phyloP scores from a whole-genome alignment of 2,113 vertebrate species.

The Sitta europaea region DNA sequence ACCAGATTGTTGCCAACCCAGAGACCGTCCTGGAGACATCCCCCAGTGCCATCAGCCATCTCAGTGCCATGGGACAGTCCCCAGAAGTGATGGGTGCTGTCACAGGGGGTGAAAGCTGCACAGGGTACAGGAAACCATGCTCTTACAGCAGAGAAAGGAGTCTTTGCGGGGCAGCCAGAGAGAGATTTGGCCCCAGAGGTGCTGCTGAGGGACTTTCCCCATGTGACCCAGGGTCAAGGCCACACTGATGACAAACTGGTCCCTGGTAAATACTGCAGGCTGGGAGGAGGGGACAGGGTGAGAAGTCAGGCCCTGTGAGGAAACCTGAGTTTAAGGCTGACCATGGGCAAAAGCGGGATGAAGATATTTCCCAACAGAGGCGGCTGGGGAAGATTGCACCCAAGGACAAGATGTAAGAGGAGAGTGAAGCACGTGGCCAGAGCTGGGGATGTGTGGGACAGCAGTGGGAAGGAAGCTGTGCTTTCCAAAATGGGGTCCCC shows the following conservation, averaged over 20 bases:
- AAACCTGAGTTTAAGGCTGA: not conserved
- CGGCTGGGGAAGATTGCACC: accelerated
- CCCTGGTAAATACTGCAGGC: not conserved
- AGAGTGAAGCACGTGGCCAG: not conserved
- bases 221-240: accelerated
- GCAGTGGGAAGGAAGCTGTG: not conserved
- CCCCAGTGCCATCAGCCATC: not conserved
- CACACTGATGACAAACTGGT: not conserved
- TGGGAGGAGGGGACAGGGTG: not conserved
- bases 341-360: not conserved
- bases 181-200: not conserved
- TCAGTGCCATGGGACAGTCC: not conserved
- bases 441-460: not conserved
- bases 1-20: not conserved
- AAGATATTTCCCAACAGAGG: not conserved
- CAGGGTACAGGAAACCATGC: accelerated
- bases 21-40: not conserved
- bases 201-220: not conserved
- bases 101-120: not conserved
- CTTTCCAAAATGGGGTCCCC: not conserved
- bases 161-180: not conserved
- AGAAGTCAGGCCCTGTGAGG: not conserved
- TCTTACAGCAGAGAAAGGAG: not conserved
- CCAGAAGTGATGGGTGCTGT: not conserved
- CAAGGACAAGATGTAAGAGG: not conserved